Evolutionary conservation across 2,113 vertebrate genomes (phyloP).

Genomic region (Prionailurus bengalensis): DNA sequence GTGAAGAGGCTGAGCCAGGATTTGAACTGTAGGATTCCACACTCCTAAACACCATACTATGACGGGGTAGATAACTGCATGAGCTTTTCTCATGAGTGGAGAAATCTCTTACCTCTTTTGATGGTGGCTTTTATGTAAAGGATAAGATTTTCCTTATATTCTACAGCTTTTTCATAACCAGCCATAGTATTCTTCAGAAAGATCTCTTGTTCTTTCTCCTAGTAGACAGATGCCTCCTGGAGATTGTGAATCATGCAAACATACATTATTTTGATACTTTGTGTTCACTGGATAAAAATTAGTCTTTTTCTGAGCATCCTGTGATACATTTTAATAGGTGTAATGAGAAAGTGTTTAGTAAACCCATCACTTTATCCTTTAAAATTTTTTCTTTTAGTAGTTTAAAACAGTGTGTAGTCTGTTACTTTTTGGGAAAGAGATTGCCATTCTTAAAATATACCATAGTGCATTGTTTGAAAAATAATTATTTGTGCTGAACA

Average conservation of each 20-base stretch:
- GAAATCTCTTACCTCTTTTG: not conserved
- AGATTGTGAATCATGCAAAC: not conserved
- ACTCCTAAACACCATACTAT: not conserved
- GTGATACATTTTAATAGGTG: not conserved
- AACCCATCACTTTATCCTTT: constrained; percentile 11
- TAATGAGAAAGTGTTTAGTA: constrained; percentile 39
- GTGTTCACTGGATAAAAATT: constrained; percentile 16
- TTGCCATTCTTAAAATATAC: not conserved
- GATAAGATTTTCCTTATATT: not conserved
- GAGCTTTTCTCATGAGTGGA: constrained; percentile 8
- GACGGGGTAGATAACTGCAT: not conserved
- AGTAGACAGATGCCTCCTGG: not conserved
- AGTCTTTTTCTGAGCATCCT: not conserved
- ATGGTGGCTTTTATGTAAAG: not conserved
- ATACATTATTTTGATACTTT: not conserved
- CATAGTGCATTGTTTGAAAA: not conserved
- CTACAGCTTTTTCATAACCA: not conserved
- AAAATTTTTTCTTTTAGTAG: not conserved
- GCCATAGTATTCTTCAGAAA: not conserved
- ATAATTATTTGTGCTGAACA: not conserved
- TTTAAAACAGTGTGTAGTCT: not conserved
- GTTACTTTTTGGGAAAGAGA: not conserved
- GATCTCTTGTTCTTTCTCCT: not conserved
- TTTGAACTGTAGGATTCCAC: not conserved
- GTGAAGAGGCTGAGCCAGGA: not conserved